Conservation (phyloP, 2,888 invertebrate species). For the Cheilosia pagana region DNA sequence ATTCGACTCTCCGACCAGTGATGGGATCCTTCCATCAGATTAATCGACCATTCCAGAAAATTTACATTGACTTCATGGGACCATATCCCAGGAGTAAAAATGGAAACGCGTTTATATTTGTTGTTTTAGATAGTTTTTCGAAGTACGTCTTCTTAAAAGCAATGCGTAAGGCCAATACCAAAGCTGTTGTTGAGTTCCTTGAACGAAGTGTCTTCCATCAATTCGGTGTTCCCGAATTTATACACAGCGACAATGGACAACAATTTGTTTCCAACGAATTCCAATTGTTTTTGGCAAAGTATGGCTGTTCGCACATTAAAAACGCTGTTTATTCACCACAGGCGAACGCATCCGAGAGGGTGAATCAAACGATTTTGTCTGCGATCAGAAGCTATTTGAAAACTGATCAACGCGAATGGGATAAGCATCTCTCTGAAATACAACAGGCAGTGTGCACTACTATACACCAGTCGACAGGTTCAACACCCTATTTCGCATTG, state of each 20-base stretch:
- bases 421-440: no score
- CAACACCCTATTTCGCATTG: neutral
- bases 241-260: neutral
- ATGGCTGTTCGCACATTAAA: constrained; percentile 2
- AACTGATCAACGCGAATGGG: no score
- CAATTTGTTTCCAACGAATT: neutral
- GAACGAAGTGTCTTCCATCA: constrained; percentile 1
- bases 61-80: constrained; percentile 13
- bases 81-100: constrained; percentile 1
- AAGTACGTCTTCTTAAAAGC: constrained; percentile 5
- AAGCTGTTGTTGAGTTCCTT: neutral
- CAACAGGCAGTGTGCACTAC: neutral
- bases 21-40: constrained; percentile 2
- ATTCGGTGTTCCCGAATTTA: neutral
- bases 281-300: neutral
- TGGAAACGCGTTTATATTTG: constrained; percentile 6
- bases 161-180: neutral
- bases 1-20: neutral
- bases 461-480: neutral
- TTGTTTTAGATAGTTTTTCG: constrained; percentile 1
- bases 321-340: constrained; percentile 6
- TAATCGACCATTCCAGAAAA: constrained; percentile 12
- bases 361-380: constrained; percentile 16
- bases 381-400: constrained; percentile 4
- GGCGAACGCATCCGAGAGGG: constrained; percentile 14